phyloP scores from a whole-genome alignment of 2,797 vertebrate species.

The Prionace glauca region DNA sequence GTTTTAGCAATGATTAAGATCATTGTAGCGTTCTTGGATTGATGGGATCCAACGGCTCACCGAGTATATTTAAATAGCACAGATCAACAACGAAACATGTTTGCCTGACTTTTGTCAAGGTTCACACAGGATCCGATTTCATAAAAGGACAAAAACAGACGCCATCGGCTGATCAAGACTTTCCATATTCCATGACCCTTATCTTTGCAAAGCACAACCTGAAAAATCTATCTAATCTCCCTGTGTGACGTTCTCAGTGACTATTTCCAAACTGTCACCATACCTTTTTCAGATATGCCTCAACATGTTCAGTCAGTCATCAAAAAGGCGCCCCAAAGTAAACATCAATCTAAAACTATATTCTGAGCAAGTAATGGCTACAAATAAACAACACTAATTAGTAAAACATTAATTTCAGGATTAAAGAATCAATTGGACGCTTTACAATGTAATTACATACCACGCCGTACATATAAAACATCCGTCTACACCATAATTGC shows the following conservation, averaged over 20 bases:
- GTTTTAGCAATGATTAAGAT: background rate
- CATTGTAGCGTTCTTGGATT: background rate
- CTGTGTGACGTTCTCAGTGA: background rate
- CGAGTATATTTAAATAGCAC: background rate
- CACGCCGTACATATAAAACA: no score
- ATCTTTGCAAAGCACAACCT: background rate
- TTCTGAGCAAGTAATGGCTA: background rate
- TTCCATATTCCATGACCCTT: background rate
- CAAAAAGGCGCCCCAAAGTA: no score
- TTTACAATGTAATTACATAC: background rate
- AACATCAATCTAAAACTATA: background rate
- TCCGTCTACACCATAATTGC: background rate
- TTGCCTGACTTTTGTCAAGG: background rate
- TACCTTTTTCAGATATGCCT: background rate
- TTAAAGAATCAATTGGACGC: background rate
- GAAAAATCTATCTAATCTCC: background rate
- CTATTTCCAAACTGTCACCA: background rate
- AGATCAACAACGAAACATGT: background rate
- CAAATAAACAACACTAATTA: background rate
- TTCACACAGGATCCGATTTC: background rate
- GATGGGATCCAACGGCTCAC: background rate
- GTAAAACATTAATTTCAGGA: background rate
- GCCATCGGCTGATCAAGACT: background rate
- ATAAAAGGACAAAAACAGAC: background rate
- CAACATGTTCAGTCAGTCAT: background rate